Evolutionary conservation across 2,888 invertebrate species (phyloP).

Genomic region (Creontiades dilutus): DNA sequence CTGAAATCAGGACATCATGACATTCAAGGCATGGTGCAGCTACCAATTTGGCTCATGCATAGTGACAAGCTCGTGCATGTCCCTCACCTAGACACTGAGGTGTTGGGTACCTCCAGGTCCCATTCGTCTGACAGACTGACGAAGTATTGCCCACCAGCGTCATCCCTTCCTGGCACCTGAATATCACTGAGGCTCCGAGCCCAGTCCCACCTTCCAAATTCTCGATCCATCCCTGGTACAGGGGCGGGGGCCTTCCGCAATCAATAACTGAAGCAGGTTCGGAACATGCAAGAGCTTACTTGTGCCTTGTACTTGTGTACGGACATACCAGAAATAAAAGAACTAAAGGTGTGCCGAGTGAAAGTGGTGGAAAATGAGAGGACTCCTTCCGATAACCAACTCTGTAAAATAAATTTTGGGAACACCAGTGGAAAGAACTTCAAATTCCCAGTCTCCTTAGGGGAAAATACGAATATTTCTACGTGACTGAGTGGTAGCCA

Average conservation of each 20-base stretch:
- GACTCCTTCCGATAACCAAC: too few species aligned
- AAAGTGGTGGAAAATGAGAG: too few species aligned
- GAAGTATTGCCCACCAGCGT: conserved; percentile 92
- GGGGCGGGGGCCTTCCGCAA: conserved; percentile 94
- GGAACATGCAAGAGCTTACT: conserved; percentile 54
- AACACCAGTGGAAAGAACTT: too few species aligned
- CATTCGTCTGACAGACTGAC: conserved; percentile 95
- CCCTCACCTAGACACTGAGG: conserved; percentile 91
- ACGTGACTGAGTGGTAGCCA: too few species aligned
- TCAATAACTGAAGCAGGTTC: conserved; percentile 86
- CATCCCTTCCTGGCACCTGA: conserved; percentile 95
- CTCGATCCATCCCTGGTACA: conserved; percentile 97
- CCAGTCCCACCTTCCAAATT: conserved; percentile 94
- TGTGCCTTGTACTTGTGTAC: conserved; percentile 14
- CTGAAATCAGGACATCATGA: too few species aligned
- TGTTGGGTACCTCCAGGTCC: conserved; percentile 95
- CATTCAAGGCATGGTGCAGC: too few species aligned
- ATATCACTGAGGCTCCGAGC: conserved; percentile 94
- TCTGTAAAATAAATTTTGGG: too few species aligned
- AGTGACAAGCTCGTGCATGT: not conserved
- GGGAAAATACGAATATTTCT: too few species aligned
- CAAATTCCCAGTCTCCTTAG: too few species aligned
- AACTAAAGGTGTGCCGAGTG: not conserved
- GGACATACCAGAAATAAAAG: not conserved
- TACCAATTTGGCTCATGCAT: not conserved